Base-by-base conservation (phyloP, 2,888 invertebrate genomes). In the Lapara coniferarum region DNA sequence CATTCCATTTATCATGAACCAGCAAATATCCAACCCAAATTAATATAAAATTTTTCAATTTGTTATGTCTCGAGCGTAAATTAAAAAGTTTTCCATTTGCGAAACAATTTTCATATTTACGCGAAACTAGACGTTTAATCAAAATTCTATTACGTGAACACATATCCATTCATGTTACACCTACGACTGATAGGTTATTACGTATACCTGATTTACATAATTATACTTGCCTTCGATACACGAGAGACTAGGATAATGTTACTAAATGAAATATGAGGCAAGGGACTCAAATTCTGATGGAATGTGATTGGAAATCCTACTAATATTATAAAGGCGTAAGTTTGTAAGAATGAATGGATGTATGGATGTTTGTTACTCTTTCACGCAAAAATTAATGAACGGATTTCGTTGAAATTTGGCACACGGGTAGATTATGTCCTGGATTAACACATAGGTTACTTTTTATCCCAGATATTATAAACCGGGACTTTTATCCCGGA, bases 61-160 rank as follows among this genome's bases (percentile, higher is more conserved):
- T 46, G 12, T 19, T 46, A 12, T 12, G 10, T 19, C 58, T 63
- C 46, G 46, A 16, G 16, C 19, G 13, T 46, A 63, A 63, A 46
- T 46, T 63, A 46, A 46, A 63, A 63, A 63, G 8, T 44, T 46
- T 63, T 16, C 46, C 6, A 63, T 63, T 46, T 5, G 46, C 44
- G 16, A 46, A 63, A 46, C 59, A 63, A 63, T 63, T 63, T 49
- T 63, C 46, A 46, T 46, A 46, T 63, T 63, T 59, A 19, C 59
- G 44, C 59, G 16, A 63, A 63, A 46, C 59, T 49, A 49, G 49
- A 49, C 19, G 63, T 49, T 63, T 49, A 63, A 63, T 63, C 63
- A 63, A 63, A 63, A 63, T 49, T 46, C 46, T 63, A 49, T 63
- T 63, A 63, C 49, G 25, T 30, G 49, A 49, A 63, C 63, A 46